phyloP scores from a whole-genome alignment of 2,888 invertebrate species.

The Pseudanteris insignis region DNA sequence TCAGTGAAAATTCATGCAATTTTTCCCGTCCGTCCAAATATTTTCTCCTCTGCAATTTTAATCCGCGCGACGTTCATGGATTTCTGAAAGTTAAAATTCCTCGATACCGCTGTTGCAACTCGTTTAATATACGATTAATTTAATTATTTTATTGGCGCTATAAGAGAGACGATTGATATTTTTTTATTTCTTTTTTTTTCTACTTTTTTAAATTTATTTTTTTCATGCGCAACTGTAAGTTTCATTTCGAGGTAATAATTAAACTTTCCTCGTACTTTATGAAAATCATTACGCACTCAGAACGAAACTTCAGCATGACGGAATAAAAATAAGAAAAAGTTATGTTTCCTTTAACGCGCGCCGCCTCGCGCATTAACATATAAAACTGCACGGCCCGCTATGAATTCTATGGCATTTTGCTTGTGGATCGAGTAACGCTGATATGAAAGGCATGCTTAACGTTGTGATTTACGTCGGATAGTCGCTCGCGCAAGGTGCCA shows the following conservation, averaged over 20 bases:
- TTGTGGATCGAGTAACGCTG: conserved; percentile 17
- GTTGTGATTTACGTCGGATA: conserved; percentile 40
- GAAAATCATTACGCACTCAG: conserved; percentile 10
- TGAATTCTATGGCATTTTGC: conserved; percentile 33
- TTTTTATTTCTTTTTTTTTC: too few species aligned
- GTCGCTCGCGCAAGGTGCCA: conserved; percentile 45
- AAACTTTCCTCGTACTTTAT: conserved; percentile 9
- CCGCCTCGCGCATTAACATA: conserved; percentile 2
- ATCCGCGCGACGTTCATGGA: too few species aligned
- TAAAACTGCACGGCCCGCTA: conserved; percentile 15
- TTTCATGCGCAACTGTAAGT: background rate
- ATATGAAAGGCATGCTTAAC: conserved; percentile 32
- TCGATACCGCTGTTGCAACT: too few species aligned
- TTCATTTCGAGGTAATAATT: conserved; percentile 12
- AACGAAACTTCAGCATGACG: background rate
- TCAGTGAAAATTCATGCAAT: too few species aligned
- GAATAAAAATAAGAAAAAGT: conserved; percentile 1
- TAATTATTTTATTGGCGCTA: conserved; percentile 11
- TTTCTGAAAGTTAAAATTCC: too few species aligned
- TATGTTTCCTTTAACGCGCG: conserved; percentile 10
- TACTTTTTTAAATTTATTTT: too few species aligned
- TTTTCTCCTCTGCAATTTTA: too few species aligned
- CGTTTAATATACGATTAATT: too few species aligned
- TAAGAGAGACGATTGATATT: too few species aligned
- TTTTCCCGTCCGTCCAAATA: too few species aligned